Evolutionary conservation across 1,140 invertebrate genomes (phyloP).

Genomic region (Chrysoperla carnea): DNA sequence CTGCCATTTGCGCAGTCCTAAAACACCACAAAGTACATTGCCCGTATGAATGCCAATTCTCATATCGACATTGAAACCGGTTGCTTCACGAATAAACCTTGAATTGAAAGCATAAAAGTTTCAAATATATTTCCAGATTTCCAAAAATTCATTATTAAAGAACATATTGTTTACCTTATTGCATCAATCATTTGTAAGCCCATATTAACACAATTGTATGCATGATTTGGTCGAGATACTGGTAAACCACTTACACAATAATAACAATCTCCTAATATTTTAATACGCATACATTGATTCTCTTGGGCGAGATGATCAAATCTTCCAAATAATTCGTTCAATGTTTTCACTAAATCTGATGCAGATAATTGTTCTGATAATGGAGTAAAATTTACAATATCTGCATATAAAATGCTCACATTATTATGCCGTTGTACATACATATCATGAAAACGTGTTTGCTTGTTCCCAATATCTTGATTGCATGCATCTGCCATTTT

Average conservation of each 20-base stretch:
- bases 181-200: constrained; percentile 93
- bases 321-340: constrained; percentile 91
- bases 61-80: constrained; percentile 86
- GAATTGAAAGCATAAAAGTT: constrained; percentile 10
- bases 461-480: constrained; percentile 49
- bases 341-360: constrained; percentile 82
- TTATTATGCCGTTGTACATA: constrained; percentile 96
- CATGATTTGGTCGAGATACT: constrained; percentile 80
- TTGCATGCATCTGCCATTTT: constrained; percentile 75
- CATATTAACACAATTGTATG: constrained; percentile 92
- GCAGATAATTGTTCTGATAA: constrained; percentile 83
- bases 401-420: constrained; percentile 94
- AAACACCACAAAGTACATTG: constrained; percentile 87
- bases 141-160: not conserved
- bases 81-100: constrained; percentile 74
- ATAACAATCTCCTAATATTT: constrained; percentile 91
- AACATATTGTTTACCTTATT: constrained; percentile 47
- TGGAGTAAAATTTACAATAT: constrained; percentile 96
- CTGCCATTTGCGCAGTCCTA: constrained; percentile 93
- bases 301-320: constrained; percentile 97
- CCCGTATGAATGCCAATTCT: constrained; percentile 87
- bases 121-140: constrained; percentile 4
- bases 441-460: constrained; percentile 84
- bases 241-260: constrained; percentile 91
- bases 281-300: constrained; percentile 89